phyloP scores from a whole-genome alignment of 2,888 invertebrate genomes.

The Tetragonula carbonaria region DNA sequence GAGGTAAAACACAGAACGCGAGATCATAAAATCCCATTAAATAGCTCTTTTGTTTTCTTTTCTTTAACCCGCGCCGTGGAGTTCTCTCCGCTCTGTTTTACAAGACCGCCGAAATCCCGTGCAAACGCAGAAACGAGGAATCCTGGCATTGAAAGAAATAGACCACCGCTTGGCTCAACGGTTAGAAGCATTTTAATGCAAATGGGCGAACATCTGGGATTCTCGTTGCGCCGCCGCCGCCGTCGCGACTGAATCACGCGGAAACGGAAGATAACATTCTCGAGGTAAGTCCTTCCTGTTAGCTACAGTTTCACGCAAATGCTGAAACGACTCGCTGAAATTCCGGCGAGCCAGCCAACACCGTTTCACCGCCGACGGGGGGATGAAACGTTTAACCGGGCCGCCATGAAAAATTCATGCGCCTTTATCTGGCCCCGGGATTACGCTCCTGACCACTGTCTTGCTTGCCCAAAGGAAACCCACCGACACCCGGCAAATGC shows the following conservation, averaged over 20 bases:
- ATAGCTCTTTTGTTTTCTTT: background rate
- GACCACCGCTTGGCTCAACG: slow-evolving; percentile 21
- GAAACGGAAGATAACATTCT: slow-evolving; percentile 61
- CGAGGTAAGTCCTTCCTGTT: slow-evolving; percentile 46
- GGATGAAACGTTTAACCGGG: slow-evolving; percentile 48
- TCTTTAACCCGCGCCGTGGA: background rate
- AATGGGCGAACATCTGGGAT: slow-evolving; percentile 62
- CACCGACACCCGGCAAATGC: background rate
- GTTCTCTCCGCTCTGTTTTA: background rate
- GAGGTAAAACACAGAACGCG: background rate
- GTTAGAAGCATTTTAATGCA: slow-evolving; percentile 65
- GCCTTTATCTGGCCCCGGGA: slow-evolving; percentile 21
- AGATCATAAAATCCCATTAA: background rate
- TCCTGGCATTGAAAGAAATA: slow-evolving; percentile 35
- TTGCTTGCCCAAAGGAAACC: background rate
- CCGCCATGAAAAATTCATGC: slow-evolving; percentile 53
- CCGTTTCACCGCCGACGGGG: background rate
- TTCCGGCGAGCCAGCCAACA: slow-evolving; percentile 7
- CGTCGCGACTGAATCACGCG: slow-evolving; percentile 38
- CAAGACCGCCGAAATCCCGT: background rate
- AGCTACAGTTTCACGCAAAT: slow-evolving; percentile 23
- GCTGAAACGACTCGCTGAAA: slow-evolving; percentile 37
- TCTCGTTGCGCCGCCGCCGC: slow-evolving; percentile 23
- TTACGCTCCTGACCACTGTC: slow-evolving; percentile 40
- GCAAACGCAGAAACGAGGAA: slow-evolving; percentile 29